These are phyloP conservation scores for Biston betularia DNA, from an alignment of 2,888 invertebrate species.

Conservation along the genomic window DNA sequence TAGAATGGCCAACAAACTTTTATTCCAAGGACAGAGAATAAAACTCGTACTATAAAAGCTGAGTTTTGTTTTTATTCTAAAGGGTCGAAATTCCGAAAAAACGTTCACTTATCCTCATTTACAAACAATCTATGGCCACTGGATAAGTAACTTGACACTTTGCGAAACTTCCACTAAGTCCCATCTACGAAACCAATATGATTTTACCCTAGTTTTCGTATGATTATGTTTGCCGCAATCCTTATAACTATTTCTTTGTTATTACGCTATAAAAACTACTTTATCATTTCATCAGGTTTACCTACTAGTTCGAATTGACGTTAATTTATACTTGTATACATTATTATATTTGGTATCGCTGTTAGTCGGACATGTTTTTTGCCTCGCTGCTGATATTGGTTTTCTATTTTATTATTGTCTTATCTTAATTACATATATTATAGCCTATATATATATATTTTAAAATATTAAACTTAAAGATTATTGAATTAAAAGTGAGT, in stretches of 20 bases:
- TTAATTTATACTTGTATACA: too few species aligned
- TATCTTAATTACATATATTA: too few species aligned
- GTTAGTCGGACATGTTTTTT: too few species aligned
- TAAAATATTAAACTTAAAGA: too few species aligned
- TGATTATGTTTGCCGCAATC: conserved; percentile 14
- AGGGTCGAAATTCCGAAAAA: not conserved
- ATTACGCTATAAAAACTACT: not conserved
- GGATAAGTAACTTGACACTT: conserved; percentile 21
- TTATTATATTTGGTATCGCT: too few species aligned
- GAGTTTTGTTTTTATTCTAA: not conserved
- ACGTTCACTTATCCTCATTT: conserved; percentile 13
- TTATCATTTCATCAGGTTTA: too few species aligned
- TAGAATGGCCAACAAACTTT: conserved; percentile 1
- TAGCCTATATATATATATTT: too few species aligned
- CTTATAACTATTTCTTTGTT: conserved; percentile 16
- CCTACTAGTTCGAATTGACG: too few species aligned
- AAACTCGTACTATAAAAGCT: not conserved
- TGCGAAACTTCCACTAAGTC: conserved; percentile 3
- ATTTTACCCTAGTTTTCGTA: conserved; percentile 24
- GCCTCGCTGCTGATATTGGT: too few species aligned
- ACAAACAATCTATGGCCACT: conserved; percentile 4
- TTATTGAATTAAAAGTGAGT: too few species aligned
- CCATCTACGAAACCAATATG: conserved; percentile 15
- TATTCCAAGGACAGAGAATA: not conserved
- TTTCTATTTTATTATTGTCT: too few species aligned